Evolutionary conservation across 2,113 vertebrate species (phyloP), one percentile per base, ranked within the genome.

Genomic region (Gadus chalcogrammus): DNA sequence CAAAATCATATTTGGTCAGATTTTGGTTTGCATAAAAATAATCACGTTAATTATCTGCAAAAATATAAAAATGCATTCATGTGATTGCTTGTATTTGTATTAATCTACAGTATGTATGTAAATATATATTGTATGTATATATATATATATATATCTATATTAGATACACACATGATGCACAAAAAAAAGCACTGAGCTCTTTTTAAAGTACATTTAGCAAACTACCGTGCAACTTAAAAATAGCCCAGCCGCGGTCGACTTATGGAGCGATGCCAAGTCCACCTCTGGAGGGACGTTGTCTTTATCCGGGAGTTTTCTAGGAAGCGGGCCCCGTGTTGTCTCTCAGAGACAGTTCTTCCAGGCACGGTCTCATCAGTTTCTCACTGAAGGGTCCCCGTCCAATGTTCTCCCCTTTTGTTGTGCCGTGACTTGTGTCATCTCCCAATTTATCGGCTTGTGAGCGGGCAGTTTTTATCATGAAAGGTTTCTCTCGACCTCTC

Each of bases 331-430:
- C 69, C 74, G 64, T 79, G 77, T 85, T 83, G 84, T 74, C 85
- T 85, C 81, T 75, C 74, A 75, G 83, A 91, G 84, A 88, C 89
- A 89, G 87, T 90, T 88, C 88, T 86, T 86, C 79, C 81, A 75
- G 82, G 75, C 80, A 79, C 67, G 79, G 89, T 88, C 88, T 85
- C 82, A 90, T 89, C 87, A 84, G 74, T 80, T 87, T 82, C 81
- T 90, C 79, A 85, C 71, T 82, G 85, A 87, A 87, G 85, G 84
- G 88, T 86, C 88, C 87, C 82, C 78, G 80, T 90, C 86, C 87
- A 90, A 88, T 90, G 89, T 91, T 89, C 90, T 85, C 76, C 78
- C 74, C 87, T 86, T 90, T 91, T 91, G 88, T 90, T 90, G 85
- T 84, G 84, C 87, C 80, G 72, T 85, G 87, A 89, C 86, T 90